These are phyloP conservation scores for Lagopus leucura DNA, from an alignment of 2,113 vertebrate species.

Conservation along the genomic window DNA sequence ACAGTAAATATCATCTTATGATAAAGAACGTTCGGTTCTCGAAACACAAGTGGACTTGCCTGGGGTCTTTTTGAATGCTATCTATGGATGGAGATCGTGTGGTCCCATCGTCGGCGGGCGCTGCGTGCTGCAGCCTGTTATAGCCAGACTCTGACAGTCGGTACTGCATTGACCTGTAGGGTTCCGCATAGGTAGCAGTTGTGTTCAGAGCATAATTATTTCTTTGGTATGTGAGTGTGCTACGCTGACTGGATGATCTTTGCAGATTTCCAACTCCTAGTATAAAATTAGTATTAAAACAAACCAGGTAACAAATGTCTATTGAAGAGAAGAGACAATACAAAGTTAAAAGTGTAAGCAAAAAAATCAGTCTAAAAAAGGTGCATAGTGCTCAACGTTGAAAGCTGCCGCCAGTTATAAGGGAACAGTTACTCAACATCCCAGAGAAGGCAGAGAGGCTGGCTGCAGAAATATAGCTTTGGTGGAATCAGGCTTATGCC, in stretches of 20 bases:
- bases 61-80: conserved; percentile 98
- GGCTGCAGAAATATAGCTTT: background rate
- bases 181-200: conserved; percentile 87
- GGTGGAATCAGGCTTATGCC: background rate
- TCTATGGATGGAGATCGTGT: conserved; percentile 94
- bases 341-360: background rate
- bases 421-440: background rate
- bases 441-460: background rate
- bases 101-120: conserved; percentile 84
- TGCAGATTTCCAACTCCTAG: conserved; percentile 92
- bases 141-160: conserved; percentile 86
- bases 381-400: accelerated
- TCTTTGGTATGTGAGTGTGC: conserved; percentile 96
- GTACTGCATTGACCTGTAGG: conserved; percentile 86
- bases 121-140: conserved; percentile 75
- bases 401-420: background rate
- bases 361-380: background rate
- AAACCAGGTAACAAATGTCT: background rate
- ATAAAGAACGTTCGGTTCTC: accelerated
- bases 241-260: conserved; percentile 92
- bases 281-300: conserved; percentile 53
- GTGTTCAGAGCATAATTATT: conserved; percentile 87
- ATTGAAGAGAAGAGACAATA: background rate
- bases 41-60: conserved; percentile 75
- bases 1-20: too few species aligned